Percentiles rank a stretch among this genome's conserved stretches.
phyloP scores from a whole-genome alignment of 1,140 invertebrate genomes.

The Papilio dardanus region DNA sequence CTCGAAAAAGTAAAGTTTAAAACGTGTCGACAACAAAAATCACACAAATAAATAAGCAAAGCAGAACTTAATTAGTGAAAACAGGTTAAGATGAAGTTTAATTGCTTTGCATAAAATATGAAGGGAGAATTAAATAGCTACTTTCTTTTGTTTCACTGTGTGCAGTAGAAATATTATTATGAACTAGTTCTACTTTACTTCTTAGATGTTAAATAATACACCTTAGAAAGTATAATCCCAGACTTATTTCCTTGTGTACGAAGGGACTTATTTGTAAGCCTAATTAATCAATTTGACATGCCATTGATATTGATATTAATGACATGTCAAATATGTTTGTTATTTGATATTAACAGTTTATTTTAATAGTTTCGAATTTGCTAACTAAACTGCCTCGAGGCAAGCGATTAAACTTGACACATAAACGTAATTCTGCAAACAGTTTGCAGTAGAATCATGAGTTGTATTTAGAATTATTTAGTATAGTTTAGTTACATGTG shows the following conservation, averaged over 20 bases:
- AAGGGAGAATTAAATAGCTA: neutral
- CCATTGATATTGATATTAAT: too few species aligned
- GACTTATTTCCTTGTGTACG: neutral
- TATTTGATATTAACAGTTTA: too few species aligned
- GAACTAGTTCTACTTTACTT: neutral
- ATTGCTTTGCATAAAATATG: conserved; percentile 1
- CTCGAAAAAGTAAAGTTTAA: neutral
- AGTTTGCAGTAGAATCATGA: neutral
- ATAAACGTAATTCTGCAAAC: neutral
- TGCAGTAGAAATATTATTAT: neutral
- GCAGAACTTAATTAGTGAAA: neutral
- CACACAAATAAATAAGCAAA: too few species aligned
- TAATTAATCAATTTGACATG: too few species aligned
- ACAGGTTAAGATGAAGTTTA: neutral
- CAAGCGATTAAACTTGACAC: neutral
- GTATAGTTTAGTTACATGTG: neutral
- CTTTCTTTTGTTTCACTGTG: neutral
- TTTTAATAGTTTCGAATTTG: neutral
- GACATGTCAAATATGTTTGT: too few species aligned
- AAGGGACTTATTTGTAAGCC: too few species aligned
- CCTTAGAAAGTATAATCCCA: neutral
- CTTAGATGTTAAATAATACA: conserved; percentile 1
- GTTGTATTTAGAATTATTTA: neutral
- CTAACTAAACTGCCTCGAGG: neutral
- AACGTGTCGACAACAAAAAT: neutral